Evolutionary conservation across 2,888 invertebrate genomes (phyloP), one percentile per base, ranked within the genome.

Genomic region (Busseola fusca): DNA sequence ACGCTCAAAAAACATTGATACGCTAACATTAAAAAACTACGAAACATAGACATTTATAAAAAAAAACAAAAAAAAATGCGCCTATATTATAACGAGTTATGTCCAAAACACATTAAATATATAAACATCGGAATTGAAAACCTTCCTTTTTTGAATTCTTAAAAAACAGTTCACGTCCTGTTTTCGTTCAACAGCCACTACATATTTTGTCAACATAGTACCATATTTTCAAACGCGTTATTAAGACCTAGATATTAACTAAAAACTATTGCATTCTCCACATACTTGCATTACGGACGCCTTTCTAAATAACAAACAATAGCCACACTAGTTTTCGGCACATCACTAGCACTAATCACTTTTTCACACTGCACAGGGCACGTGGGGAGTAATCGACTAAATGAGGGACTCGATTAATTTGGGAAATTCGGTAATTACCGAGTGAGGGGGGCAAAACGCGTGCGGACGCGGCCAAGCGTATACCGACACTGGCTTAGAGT

Each of bases 401-500:
- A 40, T 59, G 57, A 0, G 27, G 27, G 34, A 64, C 63, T 69
- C 56, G 64, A 69, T 63, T 60, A 42, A 62, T 65, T 58, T 63
- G 34, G 34, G n/a, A 57, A 62, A 66, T 72, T 68, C 72, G 73
- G 63, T 37, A 25, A 56, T 68, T 30, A 63, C 62, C 30, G 72
- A 65, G 52, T 52, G 27, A 9, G 54, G 14, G n/a, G 14, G 67
- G 16, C 30, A 60, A 66, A 64, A 66, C 84, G 76, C 87, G 87
- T 86, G 82, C 81, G 80, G 68, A 83, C 87, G 79, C 84, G 78
- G 64, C 84, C 76, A 80, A 71, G 83, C 80, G 78, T 71, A 68
- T 71, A 77, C 82, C 85, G 81, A 79, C 77, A 91, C 91, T 91
- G 88, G 78, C 16, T 42, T 42, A 50, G 48, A 48, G n/a, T n/a